A percentile compares a stretch with the other conserved stretches of the same genome.
These are phyloP conservation scores for Alloplasta piceator DNA, from an alignment of 2,888 invertebrate species.

Conservation along the genomic window DNA sequence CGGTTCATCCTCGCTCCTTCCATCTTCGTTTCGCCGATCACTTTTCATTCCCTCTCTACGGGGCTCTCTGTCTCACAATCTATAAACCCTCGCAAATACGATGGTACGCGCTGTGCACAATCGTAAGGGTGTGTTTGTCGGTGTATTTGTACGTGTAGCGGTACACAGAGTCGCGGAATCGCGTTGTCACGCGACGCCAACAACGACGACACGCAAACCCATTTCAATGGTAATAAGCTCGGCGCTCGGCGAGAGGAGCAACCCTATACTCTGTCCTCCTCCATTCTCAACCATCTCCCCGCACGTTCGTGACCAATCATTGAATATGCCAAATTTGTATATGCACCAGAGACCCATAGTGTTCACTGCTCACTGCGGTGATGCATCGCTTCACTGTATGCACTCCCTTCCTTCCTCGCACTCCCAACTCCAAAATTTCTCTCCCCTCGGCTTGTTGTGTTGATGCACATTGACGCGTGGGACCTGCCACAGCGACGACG, in stretches of 20 bases:
- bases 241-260: slow-evolving; percentile 41
- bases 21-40: slow-evolving; percentile 39
- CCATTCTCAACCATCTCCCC: slow-evolving; percentile 1
- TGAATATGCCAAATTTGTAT: slow-evolving; percentile 79
- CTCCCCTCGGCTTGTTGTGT: slow-evolving; percentile 58
- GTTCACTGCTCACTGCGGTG: slow-evolving; percentile 24
- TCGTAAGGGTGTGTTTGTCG: slow-evolving; percentile 9
- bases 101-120: slow-evolving; percentile 22
- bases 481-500: slow-evolving; percentile 49
- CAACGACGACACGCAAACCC: slow-evolving; percentile 66
- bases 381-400: slow-evolving; percentile 45
- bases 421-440: neutral
- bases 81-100: slow-evolving; percentile 16
- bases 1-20: slow-evolving; percentile 22
- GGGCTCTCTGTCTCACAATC: slow-evolving; percentile 11
- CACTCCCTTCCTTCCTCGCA: slow-evolving; percentile 9
- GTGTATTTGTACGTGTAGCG: slow-evolving; percentile 31
- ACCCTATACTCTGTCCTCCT: slow-evolving; percentile 28
- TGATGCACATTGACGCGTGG: slow-evolving; percentile 39
- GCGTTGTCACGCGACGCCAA: slow-evolving; percentile 66
- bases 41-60: slow-evolving; percentile 12
- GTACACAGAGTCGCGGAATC: slow-evolving; percentile 46
- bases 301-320: slow-evolving; percentile 74
- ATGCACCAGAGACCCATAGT: slow-evolving; percentile 69
- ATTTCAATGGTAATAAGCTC: slow-evolving; percentile 70